Conservation (phyloP, 2,888 invertebrate species). For the Pammene aurita region DNA sequence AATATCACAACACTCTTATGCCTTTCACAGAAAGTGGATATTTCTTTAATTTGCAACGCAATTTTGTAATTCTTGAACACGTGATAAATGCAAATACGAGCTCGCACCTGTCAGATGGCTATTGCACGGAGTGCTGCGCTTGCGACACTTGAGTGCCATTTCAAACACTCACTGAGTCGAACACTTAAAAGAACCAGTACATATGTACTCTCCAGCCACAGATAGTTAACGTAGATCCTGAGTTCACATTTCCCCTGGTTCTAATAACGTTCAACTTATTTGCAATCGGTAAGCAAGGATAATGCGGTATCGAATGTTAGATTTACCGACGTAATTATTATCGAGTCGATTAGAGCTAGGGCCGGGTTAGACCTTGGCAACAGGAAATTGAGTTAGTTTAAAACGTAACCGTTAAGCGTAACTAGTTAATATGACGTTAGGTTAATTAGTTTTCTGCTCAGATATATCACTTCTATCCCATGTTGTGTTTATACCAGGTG, state of each 20-base stretch:
- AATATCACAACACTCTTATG: not conserved
- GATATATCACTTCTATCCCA: slow-evolving; percentile 10
- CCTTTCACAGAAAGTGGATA: not conserved
- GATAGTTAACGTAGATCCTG: not conserved
- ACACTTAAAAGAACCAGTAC: not conserved
- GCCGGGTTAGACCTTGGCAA: slow-evolving; percentile 36
- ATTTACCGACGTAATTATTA: slow-evolving; percentile 41
- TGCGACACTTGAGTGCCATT: slow-evolving; percentile 40
- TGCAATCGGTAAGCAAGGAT: not conserved
- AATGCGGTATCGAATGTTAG: slow-evolving; percentile 42
- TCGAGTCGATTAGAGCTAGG: slow-evolving; percentile 33
- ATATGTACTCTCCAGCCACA: not conserved
- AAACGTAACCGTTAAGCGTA: slow-evolving; percentile 34
- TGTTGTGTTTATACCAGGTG: not conserved
- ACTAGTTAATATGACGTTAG: slow-evolving; percentile 24
- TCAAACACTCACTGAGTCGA: not conserved
- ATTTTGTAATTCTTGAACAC: slow-evolving; percentile 17
- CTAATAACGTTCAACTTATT: no score
- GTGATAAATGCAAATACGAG: slow-evolving; percentile 44
- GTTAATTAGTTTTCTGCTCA: slow-evolving; percentile 16
- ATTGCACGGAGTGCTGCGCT: slow-evolving; percentile 41
- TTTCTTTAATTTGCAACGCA: slow-evolving; percentile 25
- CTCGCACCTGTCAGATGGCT: slow-evolving; percentile 38
- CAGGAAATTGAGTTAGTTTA: slow-evolving; percentile 40
- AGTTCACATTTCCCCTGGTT: not conserved